Conservation (phyloP, 2,888 invertebrate species). For the Yponomeuta cagnagella region DNA sequence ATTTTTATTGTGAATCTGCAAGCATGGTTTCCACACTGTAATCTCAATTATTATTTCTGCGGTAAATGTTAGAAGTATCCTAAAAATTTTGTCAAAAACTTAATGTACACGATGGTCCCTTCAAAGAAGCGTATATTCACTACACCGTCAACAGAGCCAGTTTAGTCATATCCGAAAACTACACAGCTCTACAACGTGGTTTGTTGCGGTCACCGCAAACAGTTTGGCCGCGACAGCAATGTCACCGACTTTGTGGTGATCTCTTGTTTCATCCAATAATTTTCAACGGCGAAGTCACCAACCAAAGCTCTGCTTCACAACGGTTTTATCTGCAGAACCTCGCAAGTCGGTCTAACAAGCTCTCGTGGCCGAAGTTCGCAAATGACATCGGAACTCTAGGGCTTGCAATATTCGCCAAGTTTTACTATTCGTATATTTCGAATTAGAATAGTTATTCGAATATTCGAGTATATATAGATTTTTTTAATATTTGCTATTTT, state of each 20-base stretch:
- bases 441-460: too few species aligned
- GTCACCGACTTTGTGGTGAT: not conserved
- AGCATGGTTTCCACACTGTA: not conserved
- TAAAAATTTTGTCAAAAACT: too few species aligned
- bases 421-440: too few species aligned
- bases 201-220: not conserved
- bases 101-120: not conserved
- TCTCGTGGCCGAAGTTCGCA: not conserved
- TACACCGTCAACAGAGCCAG: not conserved
- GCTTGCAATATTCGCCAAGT: too few species aligned
- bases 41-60: too few species aligned
- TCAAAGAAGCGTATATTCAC: not conserved
- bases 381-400: not conserved
- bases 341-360: constrained; percentile 1
- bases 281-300: not conserved
- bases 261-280: not conserved
- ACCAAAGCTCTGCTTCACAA: not conserved
- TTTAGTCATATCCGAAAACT: constrained; percentile 1
- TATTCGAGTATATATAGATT: too few species aligned
- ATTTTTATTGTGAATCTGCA: not conserved
- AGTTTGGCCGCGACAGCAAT: not conserved
- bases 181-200: not conserved
- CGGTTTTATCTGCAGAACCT: not conserved
- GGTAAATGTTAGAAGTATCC: too few species aligned
- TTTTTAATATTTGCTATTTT: too few species aligned